Evolutionary conservation across 1,140 invertebrate species (phyloP).

Genomic region (Diprion similis): DNA sequence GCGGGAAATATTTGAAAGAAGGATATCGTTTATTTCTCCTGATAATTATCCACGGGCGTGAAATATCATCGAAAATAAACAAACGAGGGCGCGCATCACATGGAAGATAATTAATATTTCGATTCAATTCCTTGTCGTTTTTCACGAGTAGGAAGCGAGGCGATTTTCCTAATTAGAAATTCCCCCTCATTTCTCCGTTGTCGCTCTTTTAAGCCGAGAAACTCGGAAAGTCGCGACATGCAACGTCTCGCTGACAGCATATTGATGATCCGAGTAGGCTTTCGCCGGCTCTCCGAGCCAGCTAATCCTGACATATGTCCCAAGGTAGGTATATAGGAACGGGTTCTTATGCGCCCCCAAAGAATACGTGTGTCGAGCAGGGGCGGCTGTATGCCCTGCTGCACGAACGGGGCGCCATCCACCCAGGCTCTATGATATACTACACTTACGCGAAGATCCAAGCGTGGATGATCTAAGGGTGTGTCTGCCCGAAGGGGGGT

Average conservation of each 20-base stretch:
- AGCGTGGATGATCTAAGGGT: background rate
- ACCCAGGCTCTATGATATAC: background rate
- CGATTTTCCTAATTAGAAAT: background rate
- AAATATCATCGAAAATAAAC: too few relatives aligned
- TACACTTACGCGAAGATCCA: background rate
- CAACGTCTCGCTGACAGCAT: slow-evolving; percentile 6
- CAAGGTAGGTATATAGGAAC: background rate
- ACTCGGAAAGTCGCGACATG: slow-evolving; percentile 1
- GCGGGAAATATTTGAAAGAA: too few relatives aligned
- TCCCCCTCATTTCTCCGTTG: background rate
- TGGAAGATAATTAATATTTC: too few relatives aligned
- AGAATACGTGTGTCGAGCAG: slow-evolving; percentile 9
- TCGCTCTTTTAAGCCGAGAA: too few relatives aligned
- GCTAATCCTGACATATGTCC: slow-evolving; percentile 16
- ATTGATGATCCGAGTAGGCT: slow-evolving; percentile 10
- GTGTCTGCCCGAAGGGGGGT: slow-evolving; percentile 8
- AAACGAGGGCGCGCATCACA: too few relatives aligned
- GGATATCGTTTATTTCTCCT: too few relatives aligned
- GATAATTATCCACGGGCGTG: too few relatives aligned
- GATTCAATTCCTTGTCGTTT: too few relatives aligned
- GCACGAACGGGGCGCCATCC: background rate
- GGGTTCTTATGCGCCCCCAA: background rate
- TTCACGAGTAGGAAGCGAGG: too few relatives aligned
- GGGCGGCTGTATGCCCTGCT: background rate
- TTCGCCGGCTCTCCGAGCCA: background rate